These are phyloP conservation scores for Athetis lepigone DNA, from an alignment of 2,888 invertebrate genomes.

Conservation along the genomic window DNA sequence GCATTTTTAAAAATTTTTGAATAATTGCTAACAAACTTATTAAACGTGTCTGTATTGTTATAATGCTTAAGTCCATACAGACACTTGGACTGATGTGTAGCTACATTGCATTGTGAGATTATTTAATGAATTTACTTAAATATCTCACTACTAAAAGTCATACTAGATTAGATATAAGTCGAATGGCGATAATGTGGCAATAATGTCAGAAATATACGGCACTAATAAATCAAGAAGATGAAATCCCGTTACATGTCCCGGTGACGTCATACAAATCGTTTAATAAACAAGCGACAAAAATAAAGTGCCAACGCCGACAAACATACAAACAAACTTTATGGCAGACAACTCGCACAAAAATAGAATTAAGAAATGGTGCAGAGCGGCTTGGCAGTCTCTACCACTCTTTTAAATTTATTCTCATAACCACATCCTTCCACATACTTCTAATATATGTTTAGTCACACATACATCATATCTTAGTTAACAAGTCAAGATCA, in stretches of 20 bases:
- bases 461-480: slow-evolving; percentile 7
- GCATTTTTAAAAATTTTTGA: no score
- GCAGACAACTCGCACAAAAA: slow-evolving; percentile 61
- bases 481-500: slow-evolving; percentile 5
- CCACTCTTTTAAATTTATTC: slow-evolving; percentile 55
- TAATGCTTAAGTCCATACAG: no score
- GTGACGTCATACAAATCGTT: slow-evolving; percentile 29
- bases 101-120: neutral
- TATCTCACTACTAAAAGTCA: neutral
- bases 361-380: slow-evolving; percentile 69
- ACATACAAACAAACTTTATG: slow-evolving; percentile 60
- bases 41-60: no score
- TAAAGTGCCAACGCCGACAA: slow-evolving; percentile 44
- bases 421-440: slow-evolving; percentile 9
- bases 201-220: neutral
- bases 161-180: no score
- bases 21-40: no score
- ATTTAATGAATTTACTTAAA: neutral
- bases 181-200: neutral
- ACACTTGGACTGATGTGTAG: no score
- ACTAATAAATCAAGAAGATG: slow-evolving; percentile 3
- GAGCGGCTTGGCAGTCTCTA: slow-evolving; percentile 70
- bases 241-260: slow-evolving; percentile 27
- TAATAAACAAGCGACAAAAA: slow-evolving; percentile 35
- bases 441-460: slow-evolving; percentile 5